Evolutionary conservation across 2,113 vertebrate genomes (phyloP).

Genomic region (Ptilonorhynchus violaceus): DNA sequence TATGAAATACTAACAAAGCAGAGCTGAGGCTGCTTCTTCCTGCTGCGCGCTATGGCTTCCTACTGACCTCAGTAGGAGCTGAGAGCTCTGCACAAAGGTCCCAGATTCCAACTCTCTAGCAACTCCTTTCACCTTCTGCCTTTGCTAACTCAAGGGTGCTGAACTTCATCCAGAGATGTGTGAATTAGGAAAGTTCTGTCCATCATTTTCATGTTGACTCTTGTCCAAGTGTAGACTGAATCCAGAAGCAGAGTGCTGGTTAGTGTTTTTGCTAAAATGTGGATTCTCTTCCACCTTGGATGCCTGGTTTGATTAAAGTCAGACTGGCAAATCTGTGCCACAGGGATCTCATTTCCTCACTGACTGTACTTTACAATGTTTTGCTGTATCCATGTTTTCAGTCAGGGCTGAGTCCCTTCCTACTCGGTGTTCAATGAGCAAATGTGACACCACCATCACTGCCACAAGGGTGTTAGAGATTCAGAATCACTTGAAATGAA

Average conservation of each 20-base stretch:
- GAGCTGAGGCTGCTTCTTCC: not conserved
- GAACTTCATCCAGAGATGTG: not conserved
- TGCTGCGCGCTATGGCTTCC: not conserved
- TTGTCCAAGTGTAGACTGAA: not conserved
- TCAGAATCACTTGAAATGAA: not conserved
- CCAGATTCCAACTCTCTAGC: not conserved
- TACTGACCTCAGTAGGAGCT: not conserved
- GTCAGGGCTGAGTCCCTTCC: not conserved
- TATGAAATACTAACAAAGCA: not conserved
- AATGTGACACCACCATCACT: not conserved
- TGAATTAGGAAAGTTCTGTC: constrained; percentile 17
- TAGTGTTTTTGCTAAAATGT: not conserved
- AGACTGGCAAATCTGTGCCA: not conserved
- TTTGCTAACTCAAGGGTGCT: constrained; percentile 23
- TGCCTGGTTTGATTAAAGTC: not conserved
- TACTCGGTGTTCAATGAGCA: not conserved
- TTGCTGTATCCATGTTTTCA: not conserved
- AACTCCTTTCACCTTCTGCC: constrained; percentile 5
- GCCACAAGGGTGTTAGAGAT: not conserved
- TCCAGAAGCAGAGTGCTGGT: not conserved
- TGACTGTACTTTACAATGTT: not conserved
- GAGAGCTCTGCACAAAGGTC: not conserved
- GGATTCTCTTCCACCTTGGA: not conserved
- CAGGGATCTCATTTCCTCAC: not conserved
- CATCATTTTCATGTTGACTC: not conserved